These are phyloP conservation scores for Camelus dromedarius DNA, from an alignment of 2,113 vertebrate species.

Conservation along the genomic window DNA sequence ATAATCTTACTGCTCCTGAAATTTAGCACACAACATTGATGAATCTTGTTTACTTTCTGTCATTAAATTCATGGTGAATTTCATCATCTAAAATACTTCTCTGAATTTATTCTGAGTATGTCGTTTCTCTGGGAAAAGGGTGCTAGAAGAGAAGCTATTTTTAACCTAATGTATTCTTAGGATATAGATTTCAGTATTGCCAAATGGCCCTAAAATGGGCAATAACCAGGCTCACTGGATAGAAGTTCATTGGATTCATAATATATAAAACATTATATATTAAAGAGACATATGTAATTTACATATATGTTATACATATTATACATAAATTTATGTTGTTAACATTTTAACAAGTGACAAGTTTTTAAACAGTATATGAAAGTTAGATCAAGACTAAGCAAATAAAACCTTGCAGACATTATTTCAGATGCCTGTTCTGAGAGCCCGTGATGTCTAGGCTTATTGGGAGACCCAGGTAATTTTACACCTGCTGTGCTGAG, in stretches of 20 bases:
- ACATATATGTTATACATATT: not conserved
- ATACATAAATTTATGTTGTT: not conserved
- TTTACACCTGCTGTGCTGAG: not conserved
- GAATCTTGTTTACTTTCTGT: conserved; percentile 34
- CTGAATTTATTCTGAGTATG: conserved; percentile 18
- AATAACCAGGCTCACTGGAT: not conserved
- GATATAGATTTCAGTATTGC: not conserved
- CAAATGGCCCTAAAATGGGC: not conserved
- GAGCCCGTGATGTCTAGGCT: not conserved
- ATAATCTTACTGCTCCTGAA: not conserved
- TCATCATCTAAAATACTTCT: conserved; percentile 21
- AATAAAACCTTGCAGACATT: not conserved
- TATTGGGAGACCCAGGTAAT: not conserved
- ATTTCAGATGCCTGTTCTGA: not conserved
- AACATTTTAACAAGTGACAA: conserved; percentile 17
- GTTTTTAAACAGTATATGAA: not conserved
- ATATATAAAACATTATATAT: not conserved
- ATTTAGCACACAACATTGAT: not conserved
- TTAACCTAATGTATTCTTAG: not conserved
- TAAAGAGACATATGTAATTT: not conserved
- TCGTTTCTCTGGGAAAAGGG: not conserved
- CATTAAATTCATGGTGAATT: conserved; percentile 2
- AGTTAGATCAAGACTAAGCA: not conserved
- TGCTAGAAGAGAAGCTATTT: not conserved
- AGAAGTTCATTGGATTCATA: not conserved